Evolutionary conservation across 2,888 invertebrate species (phyloP).

Genomic region (Drosophila greeni): DNA sequence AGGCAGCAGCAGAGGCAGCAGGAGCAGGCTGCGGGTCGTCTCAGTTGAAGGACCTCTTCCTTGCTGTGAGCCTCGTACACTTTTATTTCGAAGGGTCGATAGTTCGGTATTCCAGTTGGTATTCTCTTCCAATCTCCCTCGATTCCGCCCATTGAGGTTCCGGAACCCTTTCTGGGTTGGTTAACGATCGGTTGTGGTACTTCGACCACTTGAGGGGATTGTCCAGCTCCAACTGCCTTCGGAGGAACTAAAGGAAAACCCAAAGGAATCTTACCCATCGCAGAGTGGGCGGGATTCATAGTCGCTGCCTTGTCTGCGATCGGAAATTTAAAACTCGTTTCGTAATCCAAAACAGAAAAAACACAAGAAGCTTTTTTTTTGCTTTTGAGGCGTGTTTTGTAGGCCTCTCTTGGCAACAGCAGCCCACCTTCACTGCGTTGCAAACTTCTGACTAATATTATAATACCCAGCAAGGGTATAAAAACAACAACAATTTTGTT

Average conservation of each 20-base stretch:
- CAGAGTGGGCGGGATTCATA: not conserved
- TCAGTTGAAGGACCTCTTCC: constrained; percentile 89
- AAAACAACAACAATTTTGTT: too few relatives aligned
- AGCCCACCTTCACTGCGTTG: too few relatives aligned
- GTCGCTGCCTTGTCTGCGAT: constrained; percentile 33
- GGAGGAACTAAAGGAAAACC: not conserved
- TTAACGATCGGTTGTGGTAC: constrained; percentile 1
- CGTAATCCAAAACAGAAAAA: constrained; percentile 41
- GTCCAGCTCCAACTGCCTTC: not conserved
- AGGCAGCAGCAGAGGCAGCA: constrained; percentile 91
- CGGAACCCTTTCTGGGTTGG: not conserved
- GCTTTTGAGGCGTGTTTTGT: constrained; percentile 23
- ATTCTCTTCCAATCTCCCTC: constrained; percentile 85
- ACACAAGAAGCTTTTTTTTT: constrained; percentile 36
- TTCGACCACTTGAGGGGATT: not conserved
- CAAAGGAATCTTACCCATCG: not conserved
- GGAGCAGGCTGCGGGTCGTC: constrained; percentile 89
- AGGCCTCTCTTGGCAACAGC: constrained; percentile 57
- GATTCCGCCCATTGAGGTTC: not conserved
- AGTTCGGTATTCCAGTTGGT: constrained; percentile 85
- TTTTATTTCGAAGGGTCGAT: constrained; percentile 91
- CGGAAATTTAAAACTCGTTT: constrained; percentile 61
- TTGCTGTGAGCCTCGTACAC: constrained; percentile 89
- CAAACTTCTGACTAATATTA: too few relatives aligned
- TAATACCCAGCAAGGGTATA: too few relatives aligned